phyloP scores from a whole-genome alignment of 2,888 invertebrate species.

The Papilio elwesi region DNA sequence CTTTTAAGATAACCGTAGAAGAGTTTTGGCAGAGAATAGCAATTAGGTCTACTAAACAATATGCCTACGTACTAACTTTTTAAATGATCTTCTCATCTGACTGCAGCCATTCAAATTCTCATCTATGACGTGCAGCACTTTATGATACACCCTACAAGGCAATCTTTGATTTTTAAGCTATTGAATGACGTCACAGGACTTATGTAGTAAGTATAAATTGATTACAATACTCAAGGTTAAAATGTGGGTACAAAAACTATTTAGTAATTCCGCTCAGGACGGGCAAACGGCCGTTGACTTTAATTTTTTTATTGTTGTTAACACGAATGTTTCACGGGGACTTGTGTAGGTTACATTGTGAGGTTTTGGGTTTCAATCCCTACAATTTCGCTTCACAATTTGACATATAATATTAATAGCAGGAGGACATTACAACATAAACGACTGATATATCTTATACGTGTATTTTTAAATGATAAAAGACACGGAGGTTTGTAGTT shows the following conservation, averaged over 20 bases:
- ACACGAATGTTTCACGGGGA: background rate
- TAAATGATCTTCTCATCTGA: background rate
- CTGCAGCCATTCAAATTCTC: background rate
- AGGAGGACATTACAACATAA: background rate
- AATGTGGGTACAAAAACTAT: slow-evolving; percentile 28
- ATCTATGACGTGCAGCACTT: background rate
- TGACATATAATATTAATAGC: too few relatives aligned
- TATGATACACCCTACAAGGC: slow-evolving; percentile 4
- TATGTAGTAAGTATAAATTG: slow-evolving; percentile 26
- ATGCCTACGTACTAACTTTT: background rate
- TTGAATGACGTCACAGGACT: slow-evolving; percentile 25
- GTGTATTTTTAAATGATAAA: background rate
- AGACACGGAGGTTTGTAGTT: slow-evolving; percentile 3
- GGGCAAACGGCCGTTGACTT: slow-evolving; percentile 10
- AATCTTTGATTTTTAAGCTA: background rate
- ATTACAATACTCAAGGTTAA: slow-evolving; percentile 30
- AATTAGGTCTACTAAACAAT: slow-evolving; percentile 7
- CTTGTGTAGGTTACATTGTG: background rate
- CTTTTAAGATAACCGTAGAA: slow-evolving; percentile 19
- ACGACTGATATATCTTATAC: background rate
- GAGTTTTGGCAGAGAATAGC: slow-evolving; percentile 14
- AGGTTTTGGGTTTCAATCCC: background rate
- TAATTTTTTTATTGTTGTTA: background rate
- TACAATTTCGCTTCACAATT: too few relatives aligned
- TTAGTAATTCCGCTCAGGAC: slow-evolving; percentile 30